Percentiles rank a stretch among this genome's conserved stretches.
Conservation (phyloP, 2,888 invertebrate species). For the Hemaris fuciformis region DNA sequence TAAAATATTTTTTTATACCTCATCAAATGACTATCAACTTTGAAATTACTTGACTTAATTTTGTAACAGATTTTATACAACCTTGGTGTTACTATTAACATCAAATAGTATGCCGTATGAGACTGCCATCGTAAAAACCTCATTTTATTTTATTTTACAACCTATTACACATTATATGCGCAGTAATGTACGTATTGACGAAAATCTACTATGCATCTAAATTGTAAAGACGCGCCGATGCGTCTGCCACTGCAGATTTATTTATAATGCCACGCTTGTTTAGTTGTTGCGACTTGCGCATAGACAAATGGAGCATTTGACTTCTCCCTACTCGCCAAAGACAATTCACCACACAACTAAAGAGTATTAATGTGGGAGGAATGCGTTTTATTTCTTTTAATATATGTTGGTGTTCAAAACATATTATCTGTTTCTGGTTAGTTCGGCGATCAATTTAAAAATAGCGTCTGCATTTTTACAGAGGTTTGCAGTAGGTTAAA, state of each 20-base stretch:
- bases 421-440: too few relatives aligned
- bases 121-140: background rate
- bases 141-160: background rate
- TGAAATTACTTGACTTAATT: too few relatives aligned
- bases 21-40: too few relatives aligned
- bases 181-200: background rate
- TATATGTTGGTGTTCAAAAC: background rate
- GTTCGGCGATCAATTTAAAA: background rate
- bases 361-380: background rate
- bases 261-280: conserved; percentile 9
- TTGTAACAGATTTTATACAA: background rate
- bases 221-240: conserved; percentile 25
- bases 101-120: too few relatives aligned
- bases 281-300: background rate
- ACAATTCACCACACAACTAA: background rate
- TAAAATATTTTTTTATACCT: background rate
- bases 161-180: background rate
- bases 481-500: background rate
- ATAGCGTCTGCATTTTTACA: background rate
- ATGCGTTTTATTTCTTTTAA: background rate
- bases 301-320: background rate
- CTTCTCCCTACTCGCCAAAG: background rate
- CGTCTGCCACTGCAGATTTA: conserved; percentile 17
- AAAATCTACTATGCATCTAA: background rate
- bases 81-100: background rate